Conservation (phyloP, 2,888 invertebrate species). For the Zaprionus bogoriensis region DNA sequence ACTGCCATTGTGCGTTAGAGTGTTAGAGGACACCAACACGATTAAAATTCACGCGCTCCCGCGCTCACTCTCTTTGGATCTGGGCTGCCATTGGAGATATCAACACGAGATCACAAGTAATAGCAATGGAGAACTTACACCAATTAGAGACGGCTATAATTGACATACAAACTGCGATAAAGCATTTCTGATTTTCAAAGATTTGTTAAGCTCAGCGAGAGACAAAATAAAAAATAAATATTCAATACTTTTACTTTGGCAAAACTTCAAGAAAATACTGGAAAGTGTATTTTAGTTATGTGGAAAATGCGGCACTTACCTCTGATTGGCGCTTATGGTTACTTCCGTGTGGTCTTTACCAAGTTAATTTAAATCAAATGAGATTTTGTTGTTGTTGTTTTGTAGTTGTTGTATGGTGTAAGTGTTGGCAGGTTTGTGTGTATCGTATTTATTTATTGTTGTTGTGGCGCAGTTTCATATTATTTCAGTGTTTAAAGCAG, state of each 20-base stretch:
- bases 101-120: too few species aligned
- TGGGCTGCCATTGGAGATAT: too few species aligned
- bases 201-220: too few species aligned
- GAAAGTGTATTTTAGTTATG: background rate
- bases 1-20: background rate
- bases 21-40: background rate
- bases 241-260: background rate
- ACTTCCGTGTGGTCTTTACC: conserved; percentile 83
- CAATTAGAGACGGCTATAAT: too few species aligned
- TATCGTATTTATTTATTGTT: conserved; percentile 34
- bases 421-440: conserved; percentile 25
- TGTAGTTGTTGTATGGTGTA: conserved; percentile 32
- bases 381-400: conserved; percentile 43
- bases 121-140: too few species aligned
- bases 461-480: conserved; percentile 31
- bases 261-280: background rate
- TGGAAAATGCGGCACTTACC: conserved; percentile 74
- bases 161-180: too few species aligned
- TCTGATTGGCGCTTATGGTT: conserved; percentile 82
- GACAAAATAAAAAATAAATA: background rate
- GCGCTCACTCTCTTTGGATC: too few species aligned
- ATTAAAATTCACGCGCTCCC: background rate
- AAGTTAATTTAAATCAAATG: conserved; percentile 51
- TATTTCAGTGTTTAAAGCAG: conserved; percentile 36
- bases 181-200: too few species aligned